Evolutionary conservation across 2,888 invertebrate genomes (phyloP).

Genomic region (Cephus nigrinus): DNA sequence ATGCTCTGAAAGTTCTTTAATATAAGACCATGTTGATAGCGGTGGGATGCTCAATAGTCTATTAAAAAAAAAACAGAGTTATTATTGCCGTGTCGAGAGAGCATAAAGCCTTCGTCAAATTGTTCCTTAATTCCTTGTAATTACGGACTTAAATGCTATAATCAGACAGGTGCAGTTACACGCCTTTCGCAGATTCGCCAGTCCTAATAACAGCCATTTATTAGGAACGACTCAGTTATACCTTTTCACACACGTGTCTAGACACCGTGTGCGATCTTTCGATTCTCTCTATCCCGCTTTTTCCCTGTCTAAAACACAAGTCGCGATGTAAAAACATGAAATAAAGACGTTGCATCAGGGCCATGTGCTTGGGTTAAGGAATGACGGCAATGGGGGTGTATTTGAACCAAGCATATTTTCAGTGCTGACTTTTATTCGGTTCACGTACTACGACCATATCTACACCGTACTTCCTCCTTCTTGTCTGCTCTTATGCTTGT

Average conservation of each 20-base stretch:
- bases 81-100: background rate
- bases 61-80: background rate
- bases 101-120: background rate
- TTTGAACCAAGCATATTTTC: constrained; percentile 40
- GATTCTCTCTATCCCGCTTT: background rate
- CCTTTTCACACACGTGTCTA: background rate
- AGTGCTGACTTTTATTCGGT: constrained; percentile 39
- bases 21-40: background rate
- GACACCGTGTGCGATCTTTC: background rate
- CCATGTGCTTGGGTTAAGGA: background rate
- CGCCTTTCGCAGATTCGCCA: background rate
- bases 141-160: background rate
- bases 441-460: constrained; percentile 31
- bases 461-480: background rate
- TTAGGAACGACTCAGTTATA: background rate
- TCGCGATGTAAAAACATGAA: constrained; percentile 33
- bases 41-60: too few species aligned
- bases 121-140: background rate
- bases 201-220: background rate
- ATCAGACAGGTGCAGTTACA: background rate
- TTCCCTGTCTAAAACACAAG: background rate
- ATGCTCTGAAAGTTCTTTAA: background rate
- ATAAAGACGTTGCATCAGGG: constrained; percentile 36
- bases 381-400: constrained; percentile 5
- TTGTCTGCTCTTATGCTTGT: constrained; percentile 1